Conservation (phyloP, 1,140 invertebrate species). For the Ips typographus region DNA sequence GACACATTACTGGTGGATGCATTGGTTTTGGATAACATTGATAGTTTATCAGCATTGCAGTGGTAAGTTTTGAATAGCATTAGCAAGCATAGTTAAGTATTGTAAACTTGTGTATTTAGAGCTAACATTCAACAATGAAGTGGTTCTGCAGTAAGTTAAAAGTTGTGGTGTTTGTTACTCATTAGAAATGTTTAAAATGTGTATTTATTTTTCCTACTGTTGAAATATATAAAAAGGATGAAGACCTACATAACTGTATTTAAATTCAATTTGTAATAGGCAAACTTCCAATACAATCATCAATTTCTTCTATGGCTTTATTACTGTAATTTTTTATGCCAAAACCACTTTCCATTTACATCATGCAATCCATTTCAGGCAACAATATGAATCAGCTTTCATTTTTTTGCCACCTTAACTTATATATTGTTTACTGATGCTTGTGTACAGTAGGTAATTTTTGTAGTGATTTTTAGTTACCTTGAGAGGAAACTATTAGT, state of each 20-base stretch:
- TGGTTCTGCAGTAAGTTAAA: no score
- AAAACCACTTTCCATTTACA: conserved; percentile 24
- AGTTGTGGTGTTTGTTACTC: no score
- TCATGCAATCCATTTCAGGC: conserved; percentile 1
- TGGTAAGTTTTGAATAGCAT: conserved; percentile 48
- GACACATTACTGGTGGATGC: conserved; percentile 71
- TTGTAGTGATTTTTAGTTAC: conserved; percentile 7
- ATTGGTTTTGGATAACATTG: conserved; percentile 70
- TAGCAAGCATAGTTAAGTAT: background rate
- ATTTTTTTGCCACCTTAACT: conserved; percentile 7
- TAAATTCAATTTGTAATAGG: no score
- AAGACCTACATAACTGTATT: no score
- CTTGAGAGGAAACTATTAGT: conserved; percentile 17
- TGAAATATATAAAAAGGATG: no score
- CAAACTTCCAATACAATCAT: no score
- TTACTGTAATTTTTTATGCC: conserved; percentile 9
- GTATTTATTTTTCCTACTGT: no score
- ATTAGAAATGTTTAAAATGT: no score
- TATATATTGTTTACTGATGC: conserved; percentile 1
- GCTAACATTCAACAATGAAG: no score
- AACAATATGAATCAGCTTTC: conserved; percentile 13
- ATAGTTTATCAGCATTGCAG: conserved; percentile 43
- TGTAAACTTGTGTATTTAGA: no score
- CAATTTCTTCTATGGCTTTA: background rate
- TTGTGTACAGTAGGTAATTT: background rate